phyloP scores from a whole-genome alignment of 2,113 vertebrate species.

The Verasper variegatus region DNA sequence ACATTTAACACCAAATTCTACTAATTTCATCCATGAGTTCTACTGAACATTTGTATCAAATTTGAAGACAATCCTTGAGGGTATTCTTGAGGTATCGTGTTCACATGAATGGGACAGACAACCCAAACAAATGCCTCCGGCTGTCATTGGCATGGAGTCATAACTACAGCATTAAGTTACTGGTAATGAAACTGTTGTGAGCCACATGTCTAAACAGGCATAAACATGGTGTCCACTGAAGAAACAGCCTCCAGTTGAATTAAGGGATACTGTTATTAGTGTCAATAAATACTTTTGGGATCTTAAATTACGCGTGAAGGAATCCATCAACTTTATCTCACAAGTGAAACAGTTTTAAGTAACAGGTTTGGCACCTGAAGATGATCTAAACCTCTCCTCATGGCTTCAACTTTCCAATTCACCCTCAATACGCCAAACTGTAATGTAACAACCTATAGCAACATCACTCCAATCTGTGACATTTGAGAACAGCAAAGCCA shows the following conservation, averaged over 20 bases:
- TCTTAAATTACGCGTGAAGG: constrained; percentile 16
- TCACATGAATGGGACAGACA: not conserved
- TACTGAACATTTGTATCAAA: not conserved
- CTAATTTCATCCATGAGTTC: too few species aligned
- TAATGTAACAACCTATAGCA: constrained; percentile 18
- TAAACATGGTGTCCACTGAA: constrained; percentile 7
- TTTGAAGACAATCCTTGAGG: not conserved
- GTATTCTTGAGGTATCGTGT: not conserved
- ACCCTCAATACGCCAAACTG: not conserved
- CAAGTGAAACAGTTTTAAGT: constrained; percentile 29
- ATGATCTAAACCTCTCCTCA: constrained; percentile 21
- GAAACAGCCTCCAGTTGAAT: not conserved
- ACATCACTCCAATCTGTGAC: constrained; percentile 19
- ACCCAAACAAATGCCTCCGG: not conserved
- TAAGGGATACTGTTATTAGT: not conserved
- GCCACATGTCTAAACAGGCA: constrained; percentile 6
- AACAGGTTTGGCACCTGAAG: constrained; percentile 40
- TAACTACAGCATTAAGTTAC: not conserved
- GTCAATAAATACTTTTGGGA: constrained; percentile 34
- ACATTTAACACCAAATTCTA: too few species aligned
- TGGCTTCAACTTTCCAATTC: constrained; percentile 40
- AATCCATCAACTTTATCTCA: constrained; percentile 26
- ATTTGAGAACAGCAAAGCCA: constrained; percentile 23
- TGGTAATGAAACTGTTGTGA: not conserved
- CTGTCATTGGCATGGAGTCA: not conserved